Evolutionary conservation across 2,888 invertebrate species (phyloP).

Genomic region (Neria commutata): DNA sequence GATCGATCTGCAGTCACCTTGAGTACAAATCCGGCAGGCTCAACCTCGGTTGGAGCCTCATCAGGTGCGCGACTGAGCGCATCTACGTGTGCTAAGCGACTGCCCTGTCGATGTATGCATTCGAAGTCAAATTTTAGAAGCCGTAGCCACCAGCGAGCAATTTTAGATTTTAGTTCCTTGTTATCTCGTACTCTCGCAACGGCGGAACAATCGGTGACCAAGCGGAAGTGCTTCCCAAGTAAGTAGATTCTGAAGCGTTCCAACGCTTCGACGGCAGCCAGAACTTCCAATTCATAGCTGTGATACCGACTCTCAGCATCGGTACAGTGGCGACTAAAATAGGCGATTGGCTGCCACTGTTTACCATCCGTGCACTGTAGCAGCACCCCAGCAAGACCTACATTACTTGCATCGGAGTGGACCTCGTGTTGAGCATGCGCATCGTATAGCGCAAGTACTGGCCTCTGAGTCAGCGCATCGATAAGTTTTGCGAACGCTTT

Average conservation of each 20-base stretch:
- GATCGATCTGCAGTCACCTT: slow-evolving; percentile 4
- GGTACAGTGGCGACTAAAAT: slow-evolving; percentile 15
- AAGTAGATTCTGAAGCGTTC: slow-evolving; percentile 1
- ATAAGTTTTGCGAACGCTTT: slow-evolving; percentile 12
- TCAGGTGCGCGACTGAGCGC: slow-evolving; percentile 18
- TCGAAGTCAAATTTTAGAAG: slow-evolving; percentile 8
- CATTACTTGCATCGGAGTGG: slow-evolving; percentile 15
- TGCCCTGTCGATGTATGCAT: slow-evolving; percentile 9
- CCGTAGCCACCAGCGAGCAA: slow-evolving; percentile 34
- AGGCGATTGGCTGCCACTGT: slow-evolving; percentile 4
- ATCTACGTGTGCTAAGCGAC: slow-evolving; percentile 14
- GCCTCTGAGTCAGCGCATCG: not conserved
- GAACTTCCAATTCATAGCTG: slow-evolving; percentile 10
- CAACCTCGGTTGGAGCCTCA: slow-evolving; percentile 13
- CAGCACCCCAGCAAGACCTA: not conserved
- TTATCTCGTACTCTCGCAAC: not conserved
- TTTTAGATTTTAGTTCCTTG: slow-evolving; percentile 17
- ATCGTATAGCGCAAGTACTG: not conserved
- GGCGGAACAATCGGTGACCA: slow-evolving; percentile 8
- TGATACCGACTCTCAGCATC: slow-evolving; percentile 8
- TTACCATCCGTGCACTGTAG: too few species aligned
- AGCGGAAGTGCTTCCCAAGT: slow-evolving; percentile 2
- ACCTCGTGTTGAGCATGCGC: not conserved
- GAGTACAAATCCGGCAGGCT: slow-evolving; percentile 11
- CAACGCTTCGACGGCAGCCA: slow-evolving; percentile 2